Conservation (phyloP, 2,888 invertebrate genomes). For the Sipha maydis region DNA sequence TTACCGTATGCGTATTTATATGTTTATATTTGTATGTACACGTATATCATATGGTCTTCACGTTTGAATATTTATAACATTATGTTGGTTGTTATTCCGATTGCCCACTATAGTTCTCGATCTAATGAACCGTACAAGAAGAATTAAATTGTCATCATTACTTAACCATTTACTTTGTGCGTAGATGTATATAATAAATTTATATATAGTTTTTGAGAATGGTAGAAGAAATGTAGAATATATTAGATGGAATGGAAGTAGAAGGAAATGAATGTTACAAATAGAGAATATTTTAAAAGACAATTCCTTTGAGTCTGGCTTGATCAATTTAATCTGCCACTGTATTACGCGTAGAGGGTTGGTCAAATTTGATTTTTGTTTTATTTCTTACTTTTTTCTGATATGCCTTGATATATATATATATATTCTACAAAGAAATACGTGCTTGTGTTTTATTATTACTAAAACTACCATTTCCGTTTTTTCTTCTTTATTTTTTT, state of each 20-base stretch:
- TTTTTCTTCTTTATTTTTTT: slow-evolving; percentile 16
- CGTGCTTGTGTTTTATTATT: slow-evolving; percentile 47
- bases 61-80: not conserved
- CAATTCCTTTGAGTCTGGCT: slow-evolving; percentile 51
- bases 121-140: slow-evolving; percentile 2
- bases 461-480: not conserved
- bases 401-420: not conserved
- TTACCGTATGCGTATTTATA: not conserved
- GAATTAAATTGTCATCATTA: slow-evolving; percentile 25
- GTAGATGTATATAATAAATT: not conserved
- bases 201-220: not conserved
- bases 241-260: not conserved
- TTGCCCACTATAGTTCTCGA: not conserved
- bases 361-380: slow-evolving; percentile 42
- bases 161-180: not conserved
- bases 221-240: not conserved
- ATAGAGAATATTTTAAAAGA: slow-evolving; percentile 37
- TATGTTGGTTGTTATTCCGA: not conserved
- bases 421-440: not conserved
- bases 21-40: not conserved
- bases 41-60: not conserved
- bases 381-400: slow-evolving; percentile 23
- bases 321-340: slow-evolving; percentile 25
- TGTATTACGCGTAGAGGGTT: not conserved
- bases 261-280: not conserved